phyloP scores from a whole-genome alignment of 2,113 vertebrate species.

The Recurvirostra avosetta region DNA sequence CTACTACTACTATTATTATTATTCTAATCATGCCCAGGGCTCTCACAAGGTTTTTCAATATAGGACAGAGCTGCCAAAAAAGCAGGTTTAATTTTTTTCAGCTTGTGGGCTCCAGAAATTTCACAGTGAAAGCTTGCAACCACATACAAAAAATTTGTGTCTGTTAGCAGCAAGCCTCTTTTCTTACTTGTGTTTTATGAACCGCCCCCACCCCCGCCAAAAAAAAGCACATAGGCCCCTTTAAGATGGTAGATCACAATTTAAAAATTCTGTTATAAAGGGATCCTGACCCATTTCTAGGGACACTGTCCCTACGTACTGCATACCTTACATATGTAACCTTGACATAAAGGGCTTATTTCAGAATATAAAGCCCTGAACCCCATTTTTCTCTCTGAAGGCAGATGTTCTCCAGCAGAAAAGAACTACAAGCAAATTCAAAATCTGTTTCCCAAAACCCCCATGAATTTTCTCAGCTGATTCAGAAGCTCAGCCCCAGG shows the following conservation, averaged over 20 bases:
- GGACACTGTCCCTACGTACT: neutral
- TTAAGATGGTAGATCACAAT: neutral
- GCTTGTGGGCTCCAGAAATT: neutral
- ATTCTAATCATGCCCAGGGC: neutral
- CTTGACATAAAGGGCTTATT: neutral
- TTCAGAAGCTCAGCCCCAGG: neutral
- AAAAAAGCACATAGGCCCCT: neutral
- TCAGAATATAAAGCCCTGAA: neutral
- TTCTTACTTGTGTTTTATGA: neutral
- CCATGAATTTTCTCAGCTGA: neutral
- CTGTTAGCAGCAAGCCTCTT: neutral
- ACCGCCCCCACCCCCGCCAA: neutral
- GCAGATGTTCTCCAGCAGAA: neutral
- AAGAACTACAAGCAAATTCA: neutral
- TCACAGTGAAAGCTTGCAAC: neutral
- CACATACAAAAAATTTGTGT: neutral
- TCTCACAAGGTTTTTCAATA: neutral
- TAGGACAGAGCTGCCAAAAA: neutral
- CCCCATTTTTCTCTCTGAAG: neutral
- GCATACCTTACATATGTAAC: neutral
- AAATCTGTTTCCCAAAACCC: neutral
- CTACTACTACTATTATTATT: too few species aligned
- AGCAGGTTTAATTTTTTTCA: neutral
- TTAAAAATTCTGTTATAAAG: neutral
- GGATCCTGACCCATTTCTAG: neutral